Evolutionary conservation across 2,113 vertebrate genomes (phyloP).

Genomic region (Triplophysa rosa): DNA sequence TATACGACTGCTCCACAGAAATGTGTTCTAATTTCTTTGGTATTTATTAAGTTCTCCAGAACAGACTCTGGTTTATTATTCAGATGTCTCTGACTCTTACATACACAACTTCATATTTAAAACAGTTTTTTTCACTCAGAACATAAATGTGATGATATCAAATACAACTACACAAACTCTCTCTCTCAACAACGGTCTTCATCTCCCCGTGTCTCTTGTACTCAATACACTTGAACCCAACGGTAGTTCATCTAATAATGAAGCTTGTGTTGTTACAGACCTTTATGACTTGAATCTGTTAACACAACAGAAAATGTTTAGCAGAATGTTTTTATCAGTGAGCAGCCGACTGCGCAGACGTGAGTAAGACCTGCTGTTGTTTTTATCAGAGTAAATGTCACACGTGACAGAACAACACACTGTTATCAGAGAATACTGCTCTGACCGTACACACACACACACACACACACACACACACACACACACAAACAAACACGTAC

Average conservation of each 20-base stretch:
- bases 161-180: too few relatives aligned
- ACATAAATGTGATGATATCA: too few relatives aligned
- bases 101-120: too few relatives aligned
- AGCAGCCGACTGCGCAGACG: neutral
- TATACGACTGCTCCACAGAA: too few relatives aligned
- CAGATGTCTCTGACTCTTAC: neutral
- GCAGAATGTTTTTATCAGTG: neutral
- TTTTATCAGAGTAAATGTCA: constrained; percentile 28
- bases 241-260: neutral
- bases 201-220: too few relatives aligned
- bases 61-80: neutral
- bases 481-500: too few relatives aligned
- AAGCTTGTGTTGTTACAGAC: neutral
- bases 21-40: neutral
- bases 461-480: too few relatives aligned
- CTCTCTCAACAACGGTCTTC: too few relatives aligned
- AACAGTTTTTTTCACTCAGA: too few relatives aligned
- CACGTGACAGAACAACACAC: constrained; percentile 18
- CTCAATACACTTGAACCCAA: neutral
- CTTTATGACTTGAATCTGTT: too few relatives aligned
- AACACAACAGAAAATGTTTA: neutral
- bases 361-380: constrained; percentile 45
- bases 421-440: neutral
- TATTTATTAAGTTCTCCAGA: neutral
- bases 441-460: too few relatives aligned